These are phyloP conservation scores for Sarcophaga subvicina DNA, from an alignment of 2,888 invertebrate species.

Conservation along the genomic window DNA sequence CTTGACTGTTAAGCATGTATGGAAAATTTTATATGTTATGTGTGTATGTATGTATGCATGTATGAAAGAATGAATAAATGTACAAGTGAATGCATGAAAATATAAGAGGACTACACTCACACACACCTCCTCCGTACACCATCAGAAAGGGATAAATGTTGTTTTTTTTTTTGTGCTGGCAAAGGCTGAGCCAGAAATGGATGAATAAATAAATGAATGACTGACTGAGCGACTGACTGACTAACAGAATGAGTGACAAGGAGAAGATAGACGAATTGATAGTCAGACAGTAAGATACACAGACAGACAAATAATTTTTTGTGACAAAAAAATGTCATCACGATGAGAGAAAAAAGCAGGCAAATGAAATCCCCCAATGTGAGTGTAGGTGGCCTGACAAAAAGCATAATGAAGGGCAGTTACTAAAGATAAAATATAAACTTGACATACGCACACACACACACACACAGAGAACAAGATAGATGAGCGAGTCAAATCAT, in stretches of 20 bases:
- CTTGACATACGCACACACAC: no score
- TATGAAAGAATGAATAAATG: slow-evolving; percentile 29
- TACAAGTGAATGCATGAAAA: slow-evolving; percentile 39
- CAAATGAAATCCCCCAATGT: not conserved
- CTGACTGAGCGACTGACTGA: slow-evolving; percentile 31
- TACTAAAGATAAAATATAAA: not conserved
- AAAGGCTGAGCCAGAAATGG: slow-evolving; percentile 27
- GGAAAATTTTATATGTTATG: slow-evolving; percentile 53
- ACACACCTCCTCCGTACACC: no score
- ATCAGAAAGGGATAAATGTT: slow-evolving; percentile 45
- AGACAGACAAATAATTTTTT: slow-evolving; percentile 38
- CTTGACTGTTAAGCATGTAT: slow-evolving; percentile 63
- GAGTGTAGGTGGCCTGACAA: not conserved
- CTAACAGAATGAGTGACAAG: slow-evolving; percentile 56
- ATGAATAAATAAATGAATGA: slow-evolving; percentile 25
- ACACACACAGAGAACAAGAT: not conserved
- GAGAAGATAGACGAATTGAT: slow-evolving; percentile 49
- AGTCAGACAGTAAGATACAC: slow-evolving; percentile 13
- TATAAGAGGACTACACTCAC: not conserved
- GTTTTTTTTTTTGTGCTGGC: not conserved
- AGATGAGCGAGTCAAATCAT: slow-evolving; percentile 3
- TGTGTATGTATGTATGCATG: slow-evolving; percentile 28
- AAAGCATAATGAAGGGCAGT: slow-evolving; percentile 30
- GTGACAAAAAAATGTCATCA: slow-evolving; percentile 55
- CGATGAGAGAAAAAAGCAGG: slow-evolving; percentile 14